These are phyloP conservation scores for Carcina quercana DNA, from an alignment of 2,888 invertebrate genomes.

Conservation along the genomic window DNA sequence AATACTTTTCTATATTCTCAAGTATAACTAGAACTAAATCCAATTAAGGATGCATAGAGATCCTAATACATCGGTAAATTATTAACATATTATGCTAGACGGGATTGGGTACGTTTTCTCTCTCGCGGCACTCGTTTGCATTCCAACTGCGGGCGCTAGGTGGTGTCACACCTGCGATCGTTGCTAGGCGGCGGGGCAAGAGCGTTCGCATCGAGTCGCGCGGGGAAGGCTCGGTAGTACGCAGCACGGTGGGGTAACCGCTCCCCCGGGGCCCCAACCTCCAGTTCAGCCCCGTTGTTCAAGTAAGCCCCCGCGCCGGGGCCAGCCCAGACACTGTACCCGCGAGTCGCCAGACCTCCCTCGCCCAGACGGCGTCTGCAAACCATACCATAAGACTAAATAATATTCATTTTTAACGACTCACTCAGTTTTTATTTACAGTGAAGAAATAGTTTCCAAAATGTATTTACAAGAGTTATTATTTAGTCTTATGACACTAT, in stretches of 20 bases:
- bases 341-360: constrained; percentile 53
- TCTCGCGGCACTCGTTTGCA: not conserved
- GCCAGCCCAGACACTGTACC: constrained; percentile 62
- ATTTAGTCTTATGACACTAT: constrained; percentile 10
- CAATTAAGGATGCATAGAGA: too few species aligned
- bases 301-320: constrained; percentile 76
- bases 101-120: not conserved
- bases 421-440: too few species aligned
- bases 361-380: constrained; percentile 62
- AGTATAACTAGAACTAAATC: too few species aligned
- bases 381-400: constrained; percentile 23
- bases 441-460: too few species aligned
- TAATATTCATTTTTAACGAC: constrained; percentile 8
- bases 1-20: too few species aligned
- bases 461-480: constrained; percentile 3
- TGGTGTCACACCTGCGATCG: constrained; percentile 54
- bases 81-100: too few species aligned
- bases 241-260: constrained; percentile 83
- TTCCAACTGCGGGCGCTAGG: not conserved
- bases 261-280: constrained; percentile 87
- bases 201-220: constrained; percentile 80
- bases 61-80: too few species aligned
- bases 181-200: constrained; percentile 52
- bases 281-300: constrained; percentile 78
- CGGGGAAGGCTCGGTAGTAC: constrained; percentile 90